These are phyloP conservation scores for Megaceryle maxima DNA, from an alignment of 2,113 vertebrate species.

Conservation along the genomic window DNA sequence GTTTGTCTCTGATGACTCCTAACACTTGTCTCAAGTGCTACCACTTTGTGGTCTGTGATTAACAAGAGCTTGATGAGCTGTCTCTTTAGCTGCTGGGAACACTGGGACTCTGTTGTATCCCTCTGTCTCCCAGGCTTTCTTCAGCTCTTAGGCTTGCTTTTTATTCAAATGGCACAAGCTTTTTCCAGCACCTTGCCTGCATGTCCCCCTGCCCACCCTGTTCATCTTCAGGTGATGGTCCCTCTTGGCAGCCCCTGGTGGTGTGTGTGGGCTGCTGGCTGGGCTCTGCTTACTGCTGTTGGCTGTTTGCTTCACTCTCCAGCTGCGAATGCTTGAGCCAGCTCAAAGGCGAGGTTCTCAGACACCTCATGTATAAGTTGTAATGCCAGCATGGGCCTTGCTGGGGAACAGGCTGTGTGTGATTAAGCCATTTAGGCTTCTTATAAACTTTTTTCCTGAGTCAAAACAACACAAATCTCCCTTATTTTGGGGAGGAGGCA, in stretches of 20 bases:
- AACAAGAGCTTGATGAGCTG: not conserved
- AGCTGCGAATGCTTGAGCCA: conserved; percentile 31
- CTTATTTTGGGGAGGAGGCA: not conserved
- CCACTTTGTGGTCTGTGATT: conserved; percentile 27
- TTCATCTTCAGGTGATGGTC: fast-evolving
- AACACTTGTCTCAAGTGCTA: conserved; percentile 37
- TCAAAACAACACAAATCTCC: not conserved
- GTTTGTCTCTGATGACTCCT: not conserved
- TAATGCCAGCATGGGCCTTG: not conserved
- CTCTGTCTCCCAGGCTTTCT: not conserved
- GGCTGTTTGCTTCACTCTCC: conserved; percentile 23
- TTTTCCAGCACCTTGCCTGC: fast-evolving
- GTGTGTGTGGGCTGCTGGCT: not conserved
- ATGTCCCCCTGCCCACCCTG: not conserved
- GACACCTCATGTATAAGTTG: not conserved
- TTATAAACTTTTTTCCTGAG: not conserved
- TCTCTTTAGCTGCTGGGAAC: not conserved
- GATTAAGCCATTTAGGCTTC: not conserved
- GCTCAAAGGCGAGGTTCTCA: not conserved
- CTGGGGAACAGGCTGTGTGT: not conserved
- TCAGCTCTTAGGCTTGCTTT: not conserved
- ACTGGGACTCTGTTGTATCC: not conserved
- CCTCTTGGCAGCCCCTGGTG: fast-evolving
- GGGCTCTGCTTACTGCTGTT: not conserved
- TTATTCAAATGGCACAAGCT: fast-evolving